Evolutionary conservation across 2,113 vertebrate genomes (phyloP).

Genomic region (Odontophorus gujanensis): DNA sequence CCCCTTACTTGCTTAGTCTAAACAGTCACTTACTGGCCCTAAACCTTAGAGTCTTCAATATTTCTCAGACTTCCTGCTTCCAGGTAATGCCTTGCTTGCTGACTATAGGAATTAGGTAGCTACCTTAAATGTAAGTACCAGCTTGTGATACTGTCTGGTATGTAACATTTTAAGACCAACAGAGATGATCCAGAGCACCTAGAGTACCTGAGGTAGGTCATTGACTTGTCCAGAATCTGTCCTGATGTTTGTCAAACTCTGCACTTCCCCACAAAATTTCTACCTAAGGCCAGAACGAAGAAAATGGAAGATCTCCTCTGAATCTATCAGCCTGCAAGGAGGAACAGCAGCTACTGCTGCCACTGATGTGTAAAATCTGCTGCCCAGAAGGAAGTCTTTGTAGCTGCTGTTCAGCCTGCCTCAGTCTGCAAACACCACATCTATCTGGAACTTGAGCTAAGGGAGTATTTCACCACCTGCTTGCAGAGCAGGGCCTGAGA

Average conservation of each 20-base stretch:
- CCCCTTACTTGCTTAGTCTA: not conserved
- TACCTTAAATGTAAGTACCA: not conserved
- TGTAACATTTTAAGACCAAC: not conserved
- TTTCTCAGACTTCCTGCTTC: not conserved
- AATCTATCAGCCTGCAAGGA: not conserved
- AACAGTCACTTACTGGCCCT: not conserved
- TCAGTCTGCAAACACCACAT: constrained; percentile 9
- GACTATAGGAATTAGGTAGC: not conserved
- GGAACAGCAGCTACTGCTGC: constrained; percentile 24
- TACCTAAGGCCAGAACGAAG: not conserved
- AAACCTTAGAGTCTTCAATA: not conserved
- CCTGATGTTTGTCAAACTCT: not conserved
- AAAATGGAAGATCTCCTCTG: not conserved
- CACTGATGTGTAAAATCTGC: constrained; percentile 4
- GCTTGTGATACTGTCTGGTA: not conserved
- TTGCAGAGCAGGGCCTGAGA: not conserved
- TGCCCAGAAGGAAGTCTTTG: not conserved
- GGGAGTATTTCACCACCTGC: constrained; percentile 7
- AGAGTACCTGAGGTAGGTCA: rapidly evolving
- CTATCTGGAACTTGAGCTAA: constrained; percentile 2
- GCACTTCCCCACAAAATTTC: not conserved
- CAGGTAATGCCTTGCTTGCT: not conserved
- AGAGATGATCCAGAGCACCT: not conserved
- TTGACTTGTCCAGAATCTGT: not conserved
- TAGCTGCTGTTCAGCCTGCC: not conserved